phyloP scores from a whole-genome alignment of 1,140 invertebrate genomes.

The Paralvinella palmiformis region DNA sequence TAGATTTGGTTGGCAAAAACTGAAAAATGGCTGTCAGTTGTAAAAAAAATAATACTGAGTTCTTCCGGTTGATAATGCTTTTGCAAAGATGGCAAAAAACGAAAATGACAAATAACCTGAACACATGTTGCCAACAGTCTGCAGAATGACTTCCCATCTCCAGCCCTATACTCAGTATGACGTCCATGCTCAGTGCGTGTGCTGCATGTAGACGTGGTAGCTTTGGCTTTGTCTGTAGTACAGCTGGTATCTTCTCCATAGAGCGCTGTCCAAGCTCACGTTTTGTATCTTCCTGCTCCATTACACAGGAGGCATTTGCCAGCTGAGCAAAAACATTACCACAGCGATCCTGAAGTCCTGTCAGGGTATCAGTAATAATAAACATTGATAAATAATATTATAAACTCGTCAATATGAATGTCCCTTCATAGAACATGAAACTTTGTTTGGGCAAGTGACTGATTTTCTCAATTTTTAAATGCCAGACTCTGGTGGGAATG shows the following conservation, averaged over 20 bases:
- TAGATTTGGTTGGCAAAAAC: no score
- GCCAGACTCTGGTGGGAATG: no score
- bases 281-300: conserved; percentile 45
- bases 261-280: conserved; percentile 18
- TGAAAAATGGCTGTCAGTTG: no score
- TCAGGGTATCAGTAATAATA: neutral
- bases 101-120: conserved; percentile 60
- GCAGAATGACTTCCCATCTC: conserved; percentile 84
- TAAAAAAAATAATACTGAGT: no score
- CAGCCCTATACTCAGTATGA: conserved; percentile 70
- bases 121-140: conserved; percentile 89
- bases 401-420: no score
- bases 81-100: no score
- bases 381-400: no score
- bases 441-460: no score
- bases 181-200: conserved; percentile 84
- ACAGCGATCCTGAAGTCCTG: conserved; percentile 74
- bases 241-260: conserved; percentile 4
- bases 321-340: conserved; percentile 73
- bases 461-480: no score
- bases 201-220: conserved; percentile 59
- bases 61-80: no score
- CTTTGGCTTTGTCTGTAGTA: conserved; percentile 27
- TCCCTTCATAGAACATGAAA: no score
- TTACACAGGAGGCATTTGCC: conserved; percentile 68